These are phyloP conservation scores for Drosophila tsacasi DNA, from an alignment of 1,140 invertebrate genomes.

Conservation along the genomic window DNA sequence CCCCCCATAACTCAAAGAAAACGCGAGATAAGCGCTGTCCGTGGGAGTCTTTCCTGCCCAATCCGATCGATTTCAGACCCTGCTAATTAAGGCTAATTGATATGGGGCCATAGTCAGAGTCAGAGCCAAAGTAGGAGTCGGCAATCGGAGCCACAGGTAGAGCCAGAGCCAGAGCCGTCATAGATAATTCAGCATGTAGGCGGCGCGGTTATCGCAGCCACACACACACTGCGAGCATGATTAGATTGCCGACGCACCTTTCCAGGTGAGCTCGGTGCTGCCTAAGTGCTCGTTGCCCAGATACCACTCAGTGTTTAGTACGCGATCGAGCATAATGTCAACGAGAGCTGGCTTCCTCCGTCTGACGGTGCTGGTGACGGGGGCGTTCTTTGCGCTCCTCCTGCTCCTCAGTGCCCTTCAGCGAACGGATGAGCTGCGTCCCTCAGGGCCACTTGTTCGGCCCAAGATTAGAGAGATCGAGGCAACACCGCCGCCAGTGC, in stretches of 20 bases:
- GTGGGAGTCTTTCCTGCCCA: neutral
- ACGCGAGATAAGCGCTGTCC: neutral
- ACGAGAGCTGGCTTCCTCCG: conserved; percentile 47
- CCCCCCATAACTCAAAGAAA: neutral
- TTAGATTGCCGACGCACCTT: conserved; percentile 33
- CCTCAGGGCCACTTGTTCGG: neutral
- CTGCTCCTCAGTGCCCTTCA: conserved; percentile 42
- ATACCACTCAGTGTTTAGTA: conserved; percentile 24
- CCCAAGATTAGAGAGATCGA: neutral
- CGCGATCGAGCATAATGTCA: conserved; percentile 55
- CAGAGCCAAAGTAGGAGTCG: neutral
- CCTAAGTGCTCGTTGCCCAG: neutral
- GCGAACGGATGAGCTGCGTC: conserved; percentile 8
- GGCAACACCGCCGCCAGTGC: conserved; percentile 12
- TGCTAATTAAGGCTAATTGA: conserved; percentile 25
- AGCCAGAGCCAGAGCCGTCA: neutral
- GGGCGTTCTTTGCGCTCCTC: conserved; percentile 34
- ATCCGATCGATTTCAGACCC: neutral
- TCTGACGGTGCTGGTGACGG: conserved; percentile 37
- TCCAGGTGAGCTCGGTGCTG: neutral
- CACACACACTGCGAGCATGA: conserved; percentile 18
- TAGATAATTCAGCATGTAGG: conserved; percentile 33
- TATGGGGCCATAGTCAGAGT: neutral
- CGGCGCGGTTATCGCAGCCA: conserved; percentile 16
- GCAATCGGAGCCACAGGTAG: neutral